Base-by-base conservation (phyloP, 2,888 invertebrate species). In the Lacanobia wlatinum region DNA sequence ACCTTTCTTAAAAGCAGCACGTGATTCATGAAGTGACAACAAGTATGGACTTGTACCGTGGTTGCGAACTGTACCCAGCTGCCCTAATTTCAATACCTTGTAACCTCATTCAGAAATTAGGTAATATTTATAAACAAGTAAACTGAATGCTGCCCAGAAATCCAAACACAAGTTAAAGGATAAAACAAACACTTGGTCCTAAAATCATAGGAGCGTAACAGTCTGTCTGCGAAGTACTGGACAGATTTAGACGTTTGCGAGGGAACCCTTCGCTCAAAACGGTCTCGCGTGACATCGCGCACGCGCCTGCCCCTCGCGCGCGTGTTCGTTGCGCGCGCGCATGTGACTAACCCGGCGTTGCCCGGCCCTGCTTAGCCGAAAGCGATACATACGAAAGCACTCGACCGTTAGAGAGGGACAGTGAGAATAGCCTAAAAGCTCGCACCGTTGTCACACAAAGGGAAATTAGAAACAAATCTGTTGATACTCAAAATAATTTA, bases 301-400 rank as follows among this genome's bases (percentile, higher is more conserved):
- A 72, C 71, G 73, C 76, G 79, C 78, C 43, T 70, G 55, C 69
- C 40, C 43, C 56, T 55, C 64, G 86, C 87, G 90, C 94, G 94
- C 92, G 94, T 91, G 89, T 81, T 83, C 90, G 87, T 89, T 92
- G 94, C 95, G 95, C 95, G 92, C 88, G 95, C 95, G 95, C 95
- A 90, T 87, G 89, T 90, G 90, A 95, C 95, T 95, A 94, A 94
- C 88, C 87, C 86, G 80, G 77, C 74, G 83, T 80, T 82, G 75
- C 78, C 77, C 80, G 70, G 82, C 84, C 86, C 88, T 89, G 89
- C 91, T 87, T 88, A 88, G 89, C 91, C 90, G 89, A 93, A 94
- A 94, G 91, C 92, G 90, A 85, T 83, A 75, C 76, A 72, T 85
- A 89, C 89, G 84, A 93, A 94, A 95, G 94, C 94, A 92, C 89